Conservation (phyloP, 2,888 invertebrate species). For the Chrysotoxum bicinctum region DNA sequence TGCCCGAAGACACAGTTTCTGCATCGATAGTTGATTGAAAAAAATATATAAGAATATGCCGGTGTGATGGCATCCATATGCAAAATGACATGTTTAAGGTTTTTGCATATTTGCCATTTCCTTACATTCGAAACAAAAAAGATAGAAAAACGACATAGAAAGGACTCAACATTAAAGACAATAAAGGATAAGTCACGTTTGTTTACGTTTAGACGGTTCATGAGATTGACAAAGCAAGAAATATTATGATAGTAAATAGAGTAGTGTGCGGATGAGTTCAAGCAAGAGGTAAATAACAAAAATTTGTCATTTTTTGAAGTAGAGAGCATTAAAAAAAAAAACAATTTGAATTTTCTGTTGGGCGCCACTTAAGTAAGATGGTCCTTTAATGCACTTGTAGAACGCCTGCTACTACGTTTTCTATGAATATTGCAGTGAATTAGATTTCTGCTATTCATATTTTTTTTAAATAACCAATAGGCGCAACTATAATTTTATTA, state of each 20-base stretch:
- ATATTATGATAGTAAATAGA: not conserved
- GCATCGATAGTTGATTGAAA: slow-evolving; percentile 69
- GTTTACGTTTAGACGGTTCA: slow-evolving; percentile 29
- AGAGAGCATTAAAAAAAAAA: too few species aligned
- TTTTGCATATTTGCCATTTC: slow-evolving; percentile 36
- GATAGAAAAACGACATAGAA: not conserved
- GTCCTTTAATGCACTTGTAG: too few species aligned
- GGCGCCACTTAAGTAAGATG: slow-evolving; percentile 7
- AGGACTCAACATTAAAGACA: slow-evolving; percentile 33
- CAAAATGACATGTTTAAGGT: slow-evolving; percentile 49
- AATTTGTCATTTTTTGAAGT: not conserved
- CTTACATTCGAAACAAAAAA: not conserved
- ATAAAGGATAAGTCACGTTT: slow-evolving; percentile 56
- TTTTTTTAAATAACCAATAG: too few species aligned
- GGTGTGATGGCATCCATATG: slow-evolving; percentile 24
- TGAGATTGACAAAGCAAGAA: slow-evolving; percentile 14
- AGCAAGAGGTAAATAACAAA: not conserved
- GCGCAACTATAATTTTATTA: too few species aligned
- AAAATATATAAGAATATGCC: slow-evolving; percentile 38
- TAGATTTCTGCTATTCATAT: too few species aligned
- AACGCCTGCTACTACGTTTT: too few species aligned
- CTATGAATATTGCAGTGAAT: too few species aligned
- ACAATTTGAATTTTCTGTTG: not conserved
- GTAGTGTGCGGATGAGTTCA: not conserved
- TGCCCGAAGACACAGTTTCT: slow-evolving; percentile 61